Conservation (phyloP, 2,113 vertebrate genomes). For the Isichthys henryi region DNA sequence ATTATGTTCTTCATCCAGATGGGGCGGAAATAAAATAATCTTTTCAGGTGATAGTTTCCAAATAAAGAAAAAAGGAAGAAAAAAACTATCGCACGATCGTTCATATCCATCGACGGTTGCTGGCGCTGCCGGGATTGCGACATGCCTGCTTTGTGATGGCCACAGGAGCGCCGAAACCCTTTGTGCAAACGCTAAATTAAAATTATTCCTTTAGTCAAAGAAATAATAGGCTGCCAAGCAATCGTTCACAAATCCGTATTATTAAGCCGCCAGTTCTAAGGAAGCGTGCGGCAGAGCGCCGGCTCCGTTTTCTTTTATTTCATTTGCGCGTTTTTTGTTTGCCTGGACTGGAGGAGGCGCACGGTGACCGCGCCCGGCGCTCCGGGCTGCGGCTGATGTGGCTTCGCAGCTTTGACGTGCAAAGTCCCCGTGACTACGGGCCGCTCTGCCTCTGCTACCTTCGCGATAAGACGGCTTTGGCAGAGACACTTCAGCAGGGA, state of each 20-base stretch:
- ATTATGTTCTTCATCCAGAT: not conserved
- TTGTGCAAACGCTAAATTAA: not conserved
- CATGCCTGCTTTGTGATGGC: not conserved
- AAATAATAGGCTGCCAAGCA: not conserved
- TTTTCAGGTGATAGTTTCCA: not conserved
- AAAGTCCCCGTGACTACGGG: conserved; percentile 41
- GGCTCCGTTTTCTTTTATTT: not conserved
- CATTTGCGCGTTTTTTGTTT: not conserved
- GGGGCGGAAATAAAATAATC: not conserved
- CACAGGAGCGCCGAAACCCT: not conserved
- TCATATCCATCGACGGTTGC: not conserved
- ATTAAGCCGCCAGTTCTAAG: not conserved
- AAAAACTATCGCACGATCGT: not conserved
- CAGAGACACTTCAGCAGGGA: not conserved
- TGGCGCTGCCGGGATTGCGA: not conserved
- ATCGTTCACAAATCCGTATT: not conserved
- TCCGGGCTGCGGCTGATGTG: not conserved
- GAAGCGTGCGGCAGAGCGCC: not conserved
- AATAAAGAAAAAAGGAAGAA: not conserved
- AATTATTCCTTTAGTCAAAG: not conserved
- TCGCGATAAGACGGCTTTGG: not conserved
- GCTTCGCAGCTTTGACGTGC: not conserved
- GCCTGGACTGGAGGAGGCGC: not conserved
- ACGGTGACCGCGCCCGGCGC: not conserved
- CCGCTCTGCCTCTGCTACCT: not conserved